Conservation (phyloP, 2,113 vertebrate species). For the Thalassarche chlororhynchos region DNA sequence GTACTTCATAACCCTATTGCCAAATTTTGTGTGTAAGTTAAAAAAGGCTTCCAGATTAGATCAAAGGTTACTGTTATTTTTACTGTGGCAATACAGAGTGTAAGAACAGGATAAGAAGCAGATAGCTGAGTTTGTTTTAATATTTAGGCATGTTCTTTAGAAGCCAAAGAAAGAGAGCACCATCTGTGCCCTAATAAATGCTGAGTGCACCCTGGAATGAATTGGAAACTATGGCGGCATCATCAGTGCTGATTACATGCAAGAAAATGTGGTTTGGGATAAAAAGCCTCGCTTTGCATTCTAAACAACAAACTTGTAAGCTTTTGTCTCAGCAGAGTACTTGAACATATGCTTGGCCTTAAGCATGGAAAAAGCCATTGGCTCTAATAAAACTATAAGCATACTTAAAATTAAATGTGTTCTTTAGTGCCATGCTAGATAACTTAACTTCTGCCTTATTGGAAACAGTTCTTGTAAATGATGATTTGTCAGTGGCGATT, state of each 20-base stretch:
- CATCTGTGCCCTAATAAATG: conserved; percentile 36
- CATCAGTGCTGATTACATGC: not conserved
- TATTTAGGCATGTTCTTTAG: conserved; percentile 11
- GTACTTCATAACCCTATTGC: not conserved
- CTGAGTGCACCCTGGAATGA: not conserved
- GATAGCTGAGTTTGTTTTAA: not conserved
- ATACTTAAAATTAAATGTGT: not conserved
- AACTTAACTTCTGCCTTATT: not conserved
- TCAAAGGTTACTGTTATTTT: conserved; percentile 15
- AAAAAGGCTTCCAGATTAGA: conserved; percentile 16
- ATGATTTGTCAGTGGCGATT: not conserved
- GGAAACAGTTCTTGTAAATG: not conserved
- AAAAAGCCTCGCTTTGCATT: not conserved
- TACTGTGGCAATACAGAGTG: not conserved
- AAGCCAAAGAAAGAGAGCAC: not conserved
- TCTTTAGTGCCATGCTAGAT: not conserved
- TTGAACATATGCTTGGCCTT: conserved; percentile 25
- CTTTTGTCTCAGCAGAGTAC: conserved; percentile 1
- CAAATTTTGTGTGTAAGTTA: not conserved
- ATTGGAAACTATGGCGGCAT: not conserved
- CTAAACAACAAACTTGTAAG: conserved; percentile 13
- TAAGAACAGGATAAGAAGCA: not conserved
- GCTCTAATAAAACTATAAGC: not conserved
- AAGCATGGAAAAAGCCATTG: conserved; percentile 28
- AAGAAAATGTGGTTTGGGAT: conserved; percentile 26